Base-by-base conservation (phyloP, 2,888 invertebrate genomes). In the Dicyrtoma fusca region DNA sequence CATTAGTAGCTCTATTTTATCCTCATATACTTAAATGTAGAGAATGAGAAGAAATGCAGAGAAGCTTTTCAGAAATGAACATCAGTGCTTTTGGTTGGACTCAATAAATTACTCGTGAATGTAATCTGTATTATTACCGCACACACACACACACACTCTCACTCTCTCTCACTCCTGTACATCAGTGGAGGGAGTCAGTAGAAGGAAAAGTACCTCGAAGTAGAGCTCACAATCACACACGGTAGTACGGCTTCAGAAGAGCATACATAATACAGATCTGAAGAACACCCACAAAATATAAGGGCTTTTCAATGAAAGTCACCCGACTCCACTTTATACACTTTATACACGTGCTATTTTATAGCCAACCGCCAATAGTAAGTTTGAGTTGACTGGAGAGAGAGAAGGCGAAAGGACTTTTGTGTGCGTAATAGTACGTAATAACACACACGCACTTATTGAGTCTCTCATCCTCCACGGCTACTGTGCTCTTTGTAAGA, bases 21-120 rank as follows among this genome's bases (percentile, higher is more conserved):
- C 34, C 34, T 34, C 34, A 34, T 34, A 34, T 34, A 34, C 34
- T 34, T 34, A 34, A 34, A 34, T 34, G 8, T 3, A 34, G 34
- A 34, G 61, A 71, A 34, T 47, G 23, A 51, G 42, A 8, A 23
- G 23, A 74, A 65, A 70, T 68, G 62, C 66, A 64, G 66, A 75
- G 63, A 71, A 71, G 75, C 77, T 75, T 77, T 77, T 80, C 76
- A 74, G 78, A 80, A 80, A 80, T 80, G 80, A 80, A 77, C 78
- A 77, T 75, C 72, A 71, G 63, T 74, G 74, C 74, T 72, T 75
- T 77, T 51, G 66, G 65, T 77, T 70, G 72, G 75, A 79, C 78
- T 78, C 80, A 77, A 80, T 80, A 80, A 78, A 80, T 80, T 80
- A 78, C 76, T 77, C 76, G 76, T 77, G 78, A 80, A 80, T 80